Evolutionary conservation across 2,113 vertebrate species (phyloP).

Genomic region (Trochalopteron elliotii): DNA sequence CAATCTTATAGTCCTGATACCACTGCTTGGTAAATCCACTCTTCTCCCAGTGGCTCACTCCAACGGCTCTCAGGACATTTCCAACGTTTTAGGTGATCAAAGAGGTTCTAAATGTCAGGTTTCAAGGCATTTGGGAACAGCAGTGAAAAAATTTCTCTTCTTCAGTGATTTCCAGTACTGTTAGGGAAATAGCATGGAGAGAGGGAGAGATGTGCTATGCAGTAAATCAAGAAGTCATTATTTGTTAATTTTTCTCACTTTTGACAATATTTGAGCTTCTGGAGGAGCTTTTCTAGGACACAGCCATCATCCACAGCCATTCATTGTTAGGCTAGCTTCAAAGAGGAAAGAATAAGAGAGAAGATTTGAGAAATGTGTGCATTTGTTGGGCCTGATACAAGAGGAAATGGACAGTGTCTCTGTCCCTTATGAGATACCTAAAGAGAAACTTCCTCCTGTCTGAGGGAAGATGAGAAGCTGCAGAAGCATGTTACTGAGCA

Average conservation of each 20-base stretch:
- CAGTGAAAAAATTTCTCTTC: background rate
- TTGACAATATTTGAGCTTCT: background rate
- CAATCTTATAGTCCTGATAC: background rate
- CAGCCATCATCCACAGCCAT: background rate
- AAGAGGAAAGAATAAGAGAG: background rate
- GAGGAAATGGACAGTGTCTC: background rate
- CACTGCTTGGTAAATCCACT: background rate
- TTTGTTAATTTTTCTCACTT: background rate
- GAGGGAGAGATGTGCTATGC: background rate
- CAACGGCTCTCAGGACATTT: background rate
- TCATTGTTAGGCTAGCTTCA: background rate
- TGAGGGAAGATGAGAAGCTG: background rate
- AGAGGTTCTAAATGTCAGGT: background rate
- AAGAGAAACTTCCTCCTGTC: background rate
- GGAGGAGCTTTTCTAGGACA: background rate
- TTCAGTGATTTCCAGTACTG: background rate
- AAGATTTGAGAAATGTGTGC: background rate
- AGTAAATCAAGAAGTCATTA: background rate
- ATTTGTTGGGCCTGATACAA: background rate
- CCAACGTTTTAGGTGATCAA: background rate
- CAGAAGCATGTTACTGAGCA: rapidly evolving
- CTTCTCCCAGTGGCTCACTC: background rate
- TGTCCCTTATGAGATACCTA: background rate
- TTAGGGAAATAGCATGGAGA: background rate
- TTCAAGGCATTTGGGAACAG: background rate